Conservation (phyloP, 2,797 vertebrate species). For the Staurois parvus region DNA sequence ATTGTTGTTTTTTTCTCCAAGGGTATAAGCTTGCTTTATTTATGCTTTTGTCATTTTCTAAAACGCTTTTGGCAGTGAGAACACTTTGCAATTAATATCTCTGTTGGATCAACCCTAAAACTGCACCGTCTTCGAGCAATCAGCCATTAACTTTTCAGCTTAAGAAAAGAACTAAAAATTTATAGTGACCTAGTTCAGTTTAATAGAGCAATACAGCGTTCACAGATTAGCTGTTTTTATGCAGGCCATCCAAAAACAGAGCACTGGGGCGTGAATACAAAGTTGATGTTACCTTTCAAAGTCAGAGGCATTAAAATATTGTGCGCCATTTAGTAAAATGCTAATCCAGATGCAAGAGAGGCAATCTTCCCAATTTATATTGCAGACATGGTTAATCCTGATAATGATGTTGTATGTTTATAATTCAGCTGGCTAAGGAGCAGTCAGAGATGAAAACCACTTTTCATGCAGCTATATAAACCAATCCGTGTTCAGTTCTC, state of each 20-base stretch:
- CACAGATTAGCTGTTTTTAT: conserved; percentile 31
- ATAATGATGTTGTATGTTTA: no score
- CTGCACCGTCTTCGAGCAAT: conserved; percentile 48
- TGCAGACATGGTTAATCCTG: not conserved
- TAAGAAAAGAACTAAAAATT: conserved; percentile 47
- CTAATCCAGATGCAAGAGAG: not conserved
- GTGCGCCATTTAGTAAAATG: not conserved
- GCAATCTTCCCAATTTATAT: not conserved
- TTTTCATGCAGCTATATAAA: no score
- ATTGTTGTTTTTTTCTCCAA: conserved; percentile 59
- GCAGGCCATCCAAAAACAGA: conserved; percentile 20
- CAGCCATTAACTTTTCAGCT: conserved; percentile 53
- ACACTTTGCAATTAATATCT: conserved; percentile 61
- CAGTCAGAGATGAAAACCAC: no score
- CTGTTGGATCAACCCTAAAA: conserved; percentile 56
- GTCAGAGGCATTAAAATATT: conserved; percentile 1
- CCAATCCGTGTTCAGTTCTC: no score
- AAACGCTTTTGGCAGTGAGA: conserved; percentile 57
- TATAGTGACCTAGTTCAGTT: conserved; percentile 47
- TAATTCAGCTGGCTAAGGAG: no score
- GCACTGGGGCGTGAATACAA: not conserved
- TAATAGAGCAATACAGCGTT: conserved; percentile 30
- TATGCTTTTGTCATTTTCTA: conserved; percentile 56
- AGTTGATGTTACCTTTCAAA: conserved; percentile 18
- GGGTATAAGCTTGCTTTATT: conserved; percentile 51